These are phyloP conservation scores for Crocidura indochinensis DNA, from an alignment of 2,797 vertebrate species.

Conservation along the genomic window DNA sequence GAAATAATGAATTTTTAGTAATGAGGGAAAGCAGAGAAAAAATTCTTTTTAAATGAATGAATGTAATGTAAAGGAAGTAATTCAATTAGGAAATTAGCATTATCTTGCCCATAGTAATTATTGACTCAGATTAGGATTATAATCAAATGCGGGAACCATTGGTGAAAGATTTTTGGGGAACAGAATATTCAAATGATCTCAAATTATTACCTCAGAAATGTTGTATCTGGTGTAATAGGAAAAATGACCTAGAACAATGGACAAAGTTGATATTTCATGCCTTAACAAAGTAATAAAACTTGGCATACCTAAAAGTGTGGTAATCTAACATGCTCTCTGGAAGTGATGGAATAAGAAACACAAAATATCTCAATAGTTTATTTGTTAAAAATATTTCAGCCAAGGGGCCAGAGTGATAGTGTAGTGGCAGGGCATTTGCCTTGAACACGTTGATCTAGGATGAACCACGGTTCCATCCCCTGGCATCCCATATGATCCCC, in stretches of 20 bases:
- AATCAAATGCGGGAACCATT: no score
- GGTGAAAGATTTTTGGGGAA: no score
- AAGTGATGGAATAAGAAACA: not conserved
- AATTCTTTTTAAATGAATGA: conserved; percentile 23
- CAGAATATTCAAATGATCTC: no score
- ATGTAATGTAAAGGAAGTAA: conserved; percentile 12
- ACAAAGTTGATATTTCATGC: not conserved
- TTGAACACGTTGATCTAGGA: no score
- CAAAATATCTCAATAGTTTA: not conserved
- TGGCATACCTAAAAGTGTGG: not conserved
- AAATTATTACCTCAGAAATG: no score
- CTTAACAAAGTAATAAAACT: not conserved
- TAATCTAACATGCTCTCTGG: conserved; percentile 33
- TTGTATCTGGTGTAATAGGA: no score
- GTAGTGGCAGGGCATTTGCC: no score
- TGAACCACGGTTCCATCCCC: no score
- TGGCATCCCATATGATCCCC: no score
- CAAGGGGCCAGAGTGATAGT: no score
- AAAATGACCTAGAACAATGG: not conserved
- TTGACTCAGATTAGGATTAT: not conserved
- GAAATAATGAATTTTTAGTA: conserved; percentile 37
- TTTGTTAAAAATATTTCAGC: conserved; percentile 22
- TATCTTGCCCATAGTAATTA: not conserved
- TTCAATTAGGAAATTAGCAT: conserved; percentile 13
- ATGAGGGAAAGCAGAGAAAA: not conserved